phyloP scores from a whole-genome alignment of 2,888 invertebrate genomes.

The Xylophagus ater region DNA sequence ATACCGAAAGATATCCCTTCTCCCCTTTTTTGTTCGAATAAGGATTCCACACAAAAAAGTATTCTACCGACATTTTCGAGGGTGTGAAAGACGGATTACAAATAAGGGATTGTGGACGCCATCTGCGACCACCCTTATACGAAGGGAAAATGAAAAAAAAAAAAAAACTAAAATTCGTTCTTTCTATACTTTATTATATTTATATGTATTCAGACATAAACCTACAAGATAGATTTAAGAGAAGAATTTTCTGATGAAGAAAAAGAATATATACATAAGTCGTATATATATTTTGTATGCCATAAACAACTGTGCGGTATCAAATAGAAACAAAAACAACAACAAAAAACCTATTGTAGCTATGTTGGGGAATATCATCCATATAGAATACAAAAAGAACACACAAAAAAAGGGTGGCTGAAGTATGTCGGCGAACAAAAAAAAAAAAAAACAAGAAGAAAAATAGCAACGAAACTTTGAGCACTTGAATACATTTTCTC shows the following conservation, averaged over 20 bases:
- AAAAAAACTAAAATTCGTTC: slow-evolving; percentile 21
- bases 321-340: too few species aligned
- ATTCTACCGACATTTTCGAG: slow-evolving; percentile 23
- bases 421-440: background rate
- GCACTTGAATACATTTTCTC: slow-evolving; percentile 18
- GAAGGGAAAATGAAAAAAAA: slow-evolving; percentile 14
- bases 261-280: too few species aligned
- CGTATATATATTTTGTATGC: too few species aligned
- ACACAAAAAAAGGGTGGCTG: background rate
- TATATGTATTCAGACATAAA: too few species aligned
- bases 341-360: too few species aligned
- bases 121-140: slow-evolving; percentile 24
- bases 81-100: slow-evolving; percentile 27
- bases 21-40: too few species aligned
- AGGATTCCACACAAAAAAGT: too few species aligned
- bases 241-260: too few species aligned
- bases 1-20: too few species aligned
- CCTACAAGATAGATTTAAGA: too few species aligned
- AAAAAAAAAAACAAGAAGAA: slow-evolving; percentile 3
- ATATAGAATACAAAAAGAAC: background rate
- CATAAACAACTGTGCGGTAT: too few species aligned
- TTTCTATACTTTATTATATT: too few species aligned
- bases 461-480: slow-evolving; percentile 12
- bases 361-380: slow-evolving; percentile 3
- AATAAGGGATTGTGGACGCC: slow-evolving; percentile 24